Evolutionary conservation across 2,797 vertebrate genomes (phyloP), one percentile per base, ranked within the genome.

Genomic region (Lutjanus campechanus): DNA sequence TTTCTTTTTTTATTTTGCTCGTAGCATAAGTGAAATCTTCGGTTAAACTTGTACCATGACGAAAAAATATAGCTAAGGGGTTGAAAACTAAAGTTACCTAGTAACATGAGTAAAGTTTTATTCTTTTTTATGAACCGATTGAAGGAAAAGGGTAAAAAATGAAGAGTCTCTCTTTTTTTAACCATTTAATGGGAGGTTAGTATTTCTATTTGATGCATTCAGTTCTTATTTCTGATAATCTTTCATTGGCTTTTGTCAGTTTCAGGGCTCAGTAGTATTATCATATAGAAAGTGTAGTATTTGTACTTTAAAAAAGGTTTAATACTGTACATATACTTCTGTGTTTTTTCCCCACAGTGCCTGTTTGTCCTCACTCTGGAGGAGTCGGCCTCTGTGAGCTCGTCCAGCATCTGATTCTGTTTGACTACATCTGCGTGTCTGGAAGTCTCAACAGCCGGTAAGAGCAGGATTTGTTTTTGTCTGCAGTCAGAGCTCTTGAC

Each of bases 321-420:
- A 36, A 36, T 36, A 40, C 10, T 11, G 17, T 1, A 43, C 4
- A 36, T 7, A 2, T 0, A 2, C 1, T 4, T 1, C 7, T 11
- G 2, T 55, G 1, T 65, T 62, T 16, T 25, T n/a, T n/a, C n/a
- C 10, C 9, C 53, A 2, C 1, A 97, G 97, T 96, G 81, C 96
- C 96, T 0, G 96, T 98, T 4, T 97, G 96, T 78, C 97, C 96
- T 79, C 96, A 97, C 8, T 94, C 96, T 3, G 96, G 96, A 58
- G 96, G 96, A 41, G 96, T 97, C 4, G 97, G 95, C 4, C 94
- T 97, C 72, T 97, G 96, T 73, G 96, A 98, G 78, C 92, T 96
- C 54, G 94, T 97, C 22, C 95, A 97, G 88, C 95, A 97, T 82
- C 89, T 97, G 54, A 96, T 96, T 79, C 92, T 96, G 76, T 96